Percentiles rank a stretch among this genome's conserved stretches.
phyloP scores from a whole-genome alignment of 2,797 vertebrate species.

The Micrastur ruficollis region DNA sequence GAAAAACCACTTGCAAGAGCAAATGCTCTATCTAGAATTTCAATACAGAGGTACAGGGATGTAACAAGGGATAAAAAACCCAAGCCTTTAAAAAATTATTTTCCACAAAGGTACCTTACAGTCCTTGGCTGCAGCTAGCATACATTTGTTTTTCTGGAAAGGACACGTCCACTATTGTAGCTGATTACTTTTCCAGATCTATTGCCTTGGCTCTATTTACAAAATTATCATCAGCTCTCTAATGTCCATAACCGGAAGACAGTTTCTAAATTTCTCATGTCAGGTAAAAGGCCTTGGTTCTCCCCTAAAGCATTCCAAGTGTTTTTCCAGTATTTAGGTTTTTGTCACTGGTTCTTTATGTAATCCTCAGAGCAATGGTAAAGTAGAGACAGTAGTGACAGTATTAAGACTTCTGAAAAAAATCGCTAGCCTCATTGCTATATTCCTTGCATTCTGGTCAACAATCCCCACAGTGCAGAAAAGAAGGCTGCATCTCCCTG shows the following conservation, averaged over 20 bases:
- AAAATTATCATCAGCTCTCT: not conserved
- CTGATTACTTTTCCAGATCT: not conserved
- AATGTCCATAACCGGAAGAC: not conserved
- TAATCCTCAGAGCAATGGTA: not conserved
- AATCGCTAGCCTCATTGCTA: not conserved
- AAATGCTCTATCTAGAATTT: not conserved
- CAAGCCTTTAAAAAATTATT: not conserved
- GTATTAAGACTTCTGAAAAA: not conserved
- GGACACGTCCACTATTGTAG: not conserved
- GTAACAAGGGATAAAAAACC: not conserved
- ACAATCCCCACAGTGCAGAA: not conserved
- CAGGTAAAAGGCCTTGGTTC: not conserved
- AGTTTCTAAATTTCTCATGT: not conserved
- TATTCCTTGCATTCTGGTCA: not conserved
- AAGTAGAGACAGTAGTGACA: not conserved
- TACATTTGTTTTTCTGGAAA: not conserved
- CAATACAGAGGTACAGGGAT: not conserved
- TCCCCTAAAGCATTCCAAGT: not conserved
- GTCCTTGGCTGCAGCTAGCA: not conserved
- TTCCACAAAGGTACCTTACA: not conserved
- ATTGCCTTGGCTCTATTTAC: not conserved
- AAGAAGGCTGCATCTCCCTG: not conserved
- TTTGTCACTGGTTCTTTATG: not conserved
- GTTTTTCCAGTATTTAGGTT: not conserved
- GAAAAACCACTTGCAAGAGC: not conserved